Base-by-base conservation (phyloP, 2,797 vertebrate genomes). In the Enteromius treurensis region DNA sequence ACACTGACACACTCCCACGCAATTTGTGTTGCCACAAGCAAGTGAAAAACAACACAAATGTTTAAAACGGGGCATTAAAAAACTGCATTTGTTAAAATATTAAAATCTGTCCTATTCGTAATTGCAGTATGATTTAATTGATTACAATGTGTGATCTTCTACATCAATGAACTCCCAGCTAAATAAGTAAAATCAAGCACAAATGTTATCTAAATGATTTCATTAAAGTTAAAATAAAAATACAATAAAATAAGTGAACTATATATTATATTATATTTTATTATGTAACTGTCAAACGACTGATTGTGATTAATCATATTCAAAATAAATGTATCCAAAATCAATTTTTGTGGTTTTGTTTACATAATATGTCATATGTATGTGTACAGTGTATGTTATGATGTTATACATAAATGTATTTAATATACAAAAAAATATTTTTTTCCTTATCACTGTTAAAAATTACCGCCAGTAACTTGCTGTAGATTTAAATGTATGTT, bases 1-100 rank as follows among this genome's bases (percentile, higher is more conserved):
- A 29, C 73, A 58, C n/a, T 32, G 81, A 58, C 81, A 82, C 40
- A 51, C 69, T 65, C 70, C 79, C 34, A 76, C 34, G 0, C 47
- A 75, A 40, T 65, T 26, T 53, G 70, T 51, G 7, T 75, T 23
- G 11, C 70, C 32, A 75, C 70, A 65, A 53, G 58, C 60, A 55
- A 67, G 79, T 26, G 70, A 6, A 67, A 82, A 67, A 65, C 80
- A 82, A 75, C 9, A 42, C 17, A 29, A 53, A 14, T 45, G 49
- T 10, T 34, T 45, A 19, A 58, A 68, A 37, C 15, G 23, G 3
- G n/a, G 5, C 60, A 81, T 26, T 53, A 17, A 55, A 65, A 34
- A 34, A n/a, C n/a, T 76, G 15, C 21, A 68, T n/a, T 9, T 60
- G 49, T 53, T 40, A 55, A 40, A 75, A 53, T 75, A 26, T n/a